phyloP scores from a whole-genome alignment of 2,113 vertebrate species.

The Plectropomus leopardus region DNA sequence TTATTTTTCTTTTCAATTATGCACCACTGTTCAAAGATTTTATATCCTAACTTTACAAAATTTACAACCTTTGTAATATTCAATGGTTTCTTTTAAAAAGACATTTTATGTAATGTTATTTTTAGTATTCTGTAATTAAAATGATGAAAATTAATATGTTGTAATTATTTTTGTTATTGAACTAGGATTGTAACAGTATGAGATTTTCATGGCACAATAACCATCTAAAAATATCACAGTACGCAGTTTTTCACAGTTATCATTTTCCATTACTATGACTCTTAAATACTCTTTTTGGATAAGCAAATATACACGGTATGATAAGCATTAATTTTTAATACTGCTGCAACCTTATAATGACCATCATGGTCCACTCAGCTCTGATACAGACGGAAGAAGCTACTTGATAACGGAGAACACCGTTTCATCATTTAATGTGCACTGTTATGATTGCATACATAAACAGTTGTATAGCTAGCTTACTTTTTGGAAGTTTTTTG shows the following conservation, averaged over 20 bases:
- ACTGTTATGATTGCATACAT: not conserved
- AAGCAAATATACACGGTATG: no score
- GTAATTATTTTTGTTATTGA: not conserved
- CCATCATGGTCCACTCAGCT: not conserved
- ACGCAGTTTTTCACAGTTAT: no score
- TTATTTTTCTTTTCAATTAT: conserved; percentile 86
- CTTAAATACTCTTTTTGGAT: no score
- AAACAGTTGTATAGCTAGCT: not conserved
- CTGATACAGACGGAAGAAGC: not conserved
- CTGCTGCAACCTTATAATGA: no score
- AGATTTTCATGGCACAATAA: no score
- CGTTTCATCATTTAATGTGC: not conserved
- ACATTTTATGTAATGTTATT: conserved; percentile 88
- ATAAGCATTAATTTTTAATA: no score
- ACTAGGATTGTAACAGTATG: no score
- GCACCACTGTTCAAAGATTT: conserved; percentile 87
- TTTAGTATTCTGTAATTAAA: conserved; percentile 88
- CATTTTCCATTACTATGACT: no score
- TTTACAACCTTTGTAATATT: conserved; percentile 88
- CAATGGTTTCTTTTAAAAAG: conserved; percentile 86
- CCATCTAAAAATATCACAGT: no score
- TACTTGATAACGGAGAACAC: not conserved
- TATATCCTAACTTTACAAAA: conserved; percentile 87
- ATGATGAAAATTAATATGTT: conserved; percentile 72
- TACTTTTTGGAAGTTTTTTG: no score